These are phyloP conservation scores for Orbicella faveolata DNA, from an alignment of 64 coral and sea anemone genomes.

Conservation along the genomic window DNA sequence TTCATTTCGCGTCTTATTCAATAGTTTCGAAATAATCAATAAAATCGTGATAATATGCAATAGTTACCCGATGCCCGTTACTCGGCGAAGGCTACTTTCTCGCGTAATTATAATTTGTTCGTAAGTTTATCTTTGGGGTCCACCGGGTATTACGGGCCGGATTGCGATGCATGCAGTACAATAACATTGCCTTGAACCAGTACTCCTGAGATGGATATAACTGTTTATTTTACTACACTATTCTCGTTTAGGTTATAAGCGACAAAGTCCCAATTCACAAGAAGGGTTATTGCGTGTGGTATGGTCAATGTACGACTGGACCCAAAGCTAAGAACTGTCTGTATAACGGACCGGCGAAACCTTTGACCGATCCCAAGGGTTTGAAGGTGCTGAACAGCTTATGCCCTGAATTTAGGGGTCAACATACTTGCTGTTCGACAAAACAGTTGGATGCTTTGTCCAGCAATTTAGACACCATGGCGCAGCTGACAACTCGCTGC, in stretches of 20 bases:
- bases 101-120: neutral
- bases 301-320: constrained; percentile 65
- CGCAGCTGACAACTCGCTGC: constrained; percentile 63
- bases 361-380: constrained; percentile 38
- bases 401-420: constrained; percentile 63
- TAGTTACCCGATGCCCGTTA: too few species aligned
- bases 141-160: too few species aligned
- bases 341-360: constrained; percentile 86
- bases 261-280: constrained; percentile 36
- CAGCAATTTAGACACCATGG: constrained; percentile 43
- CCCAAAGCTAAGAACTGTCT: constrained; percentile 57
- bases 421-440: constrained; percentile 63
- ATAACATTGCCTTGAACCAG: too few species aligned
- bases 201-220: too few species aligned
- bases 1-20: too few species aligned
- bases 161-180: too few species aligned
- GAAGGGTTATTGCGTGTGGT: constrained; percentile 95
- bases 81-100: too few species aligned
- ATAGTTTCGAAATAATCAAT: too few species aligned
- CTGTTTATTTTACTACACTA: too few species aligned
- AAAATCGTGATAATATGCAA: too few species aligned
- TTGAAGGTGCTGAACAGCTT: constrained; percentile 36
- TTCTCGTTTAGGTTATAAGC: too few species aligned
- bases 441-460: constrained; percentile 58
- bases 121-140: too few species aligned